These are phyloP conservation scores for Opisthograptis luteolata DNA, from an alignment of 2,888 invertebrate species.

Conservation along the genomic window DNA sequence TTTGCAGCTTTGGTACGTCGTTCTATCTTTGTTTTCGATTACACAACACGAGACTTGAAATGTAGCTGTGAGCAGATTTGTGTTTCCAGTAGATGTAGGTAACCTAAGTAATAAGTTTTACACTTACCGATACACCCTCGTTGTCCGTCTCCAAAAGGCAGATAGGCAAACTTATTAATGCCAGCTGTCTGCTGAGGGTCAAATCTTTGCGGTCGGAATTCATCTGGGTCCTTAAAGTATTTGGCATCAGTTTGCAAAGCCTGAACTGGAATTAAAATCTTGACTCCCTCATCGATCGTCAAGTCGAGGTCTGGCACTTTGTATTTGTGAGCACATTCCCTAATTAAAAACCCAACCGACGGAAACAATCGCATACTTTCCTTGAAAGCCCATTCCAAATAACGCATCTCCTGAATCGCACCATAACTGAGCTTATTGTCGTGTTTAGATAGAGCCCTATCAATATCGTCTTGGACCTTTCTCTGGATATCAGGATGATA, in stretches of 20 bases:
- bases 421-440: constrained; percentile 54
- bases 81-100: no score
- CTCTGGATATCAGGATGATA: constrained; percentile 51
- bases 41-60: no score
- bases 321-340: constrained; percentile 49
- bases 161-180: constrained; percentile 48
- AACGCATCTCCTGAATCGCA: constrained; percentile 57
- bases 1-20: no score
- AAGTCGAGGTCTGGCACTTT: constrained; percentile 54
- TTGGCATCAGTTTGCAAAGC: constrained; percentile 58
- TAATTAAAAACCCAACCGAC: constrained; percentile 55
- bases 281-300: constrained; percentile 53
- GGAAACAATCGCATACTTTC: constrained; percentile 63
- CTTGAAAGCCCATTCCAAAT: constrained; percentile 54
- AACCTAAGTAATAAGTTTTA: not conserved
- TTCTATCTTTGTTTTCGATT: no score
- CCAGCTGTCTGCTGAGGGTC: constrained; percentile 39
- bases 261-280: constrained; percentile 52
- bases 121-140: constrained; percentile 59
- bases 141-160: constrained; percentile 61
- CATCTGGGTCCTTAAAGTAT: constrained; percentile 55
- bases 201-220: constrained; percentile 61
- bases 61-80: no score
- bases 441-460: constrained; percentile 40
- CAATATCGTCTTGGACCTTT: constrained; percentile 45